phyloP scores from a whole-genome alignment of 2,888 invertebrate genomes.

The Anagyrus pseudococci region DNA sequence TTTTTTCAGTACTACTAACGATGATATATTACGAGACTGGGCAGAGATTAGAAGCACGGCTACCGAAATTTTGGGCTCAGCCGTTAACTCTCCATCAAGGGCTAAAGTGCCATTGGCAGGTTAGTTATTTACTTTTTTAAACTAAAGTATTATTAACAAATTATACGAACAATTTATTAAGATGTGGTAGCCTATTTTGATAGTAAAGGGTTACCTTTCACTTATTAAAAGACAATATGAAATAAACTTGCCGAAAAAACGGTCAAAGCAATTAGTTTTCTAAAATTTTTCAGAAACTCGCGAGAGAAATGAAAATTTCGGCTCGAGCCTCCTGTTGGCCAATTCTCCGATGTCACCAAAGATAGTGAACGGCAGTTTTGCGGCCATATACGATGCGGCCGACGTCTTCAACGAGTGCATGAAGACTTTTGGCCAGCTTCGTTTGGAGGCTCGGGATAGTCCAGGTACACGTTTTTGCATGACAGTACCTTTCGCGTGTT shows the following conservation, averaged over 20 bases:
- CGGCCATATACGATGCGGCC: constrained; percentile 85
- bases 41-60: constrained; percentile 79
- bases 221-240: background rate
- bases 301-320: constrained; percentile 85
- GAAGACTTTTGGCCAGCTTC: constrained; percentile 73
- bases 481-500: constrained; percentile 15
- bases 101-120: constrained; percentile 80
- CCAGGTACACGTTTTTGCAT: constrained; percentile 67
- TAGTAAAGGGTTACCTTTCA: no score
- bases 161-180: no score
- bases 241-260: background rate
- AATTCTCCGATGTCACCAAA: constrained; percentile 97
- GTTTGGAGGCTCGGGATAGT: constrained; percentile 77
- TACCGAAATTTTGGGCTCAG: constrained; percentile 70
- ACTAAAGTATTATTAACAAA: background rate
- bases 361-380: constrained; percentile 93
- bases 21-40: constrained; percentile 87
- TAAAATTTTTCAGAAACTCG: constrained; percentile 73
- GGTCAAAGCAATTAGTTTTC: constrained; percentile 4
- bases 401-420: constrained; percentile 77
- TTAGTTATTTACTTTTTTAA: constrained; percentile 55
- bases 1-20: constrained; percentile 69
- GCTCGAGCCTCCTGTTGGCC: constrained; percentile 89
- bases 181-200: no score
- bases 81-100: constrained; percentile 64